phyloP scores from a whole-genome alignment of 1,140 invertebrate species.

The fruit fly (Drosophila melanogaster) region DNA sequence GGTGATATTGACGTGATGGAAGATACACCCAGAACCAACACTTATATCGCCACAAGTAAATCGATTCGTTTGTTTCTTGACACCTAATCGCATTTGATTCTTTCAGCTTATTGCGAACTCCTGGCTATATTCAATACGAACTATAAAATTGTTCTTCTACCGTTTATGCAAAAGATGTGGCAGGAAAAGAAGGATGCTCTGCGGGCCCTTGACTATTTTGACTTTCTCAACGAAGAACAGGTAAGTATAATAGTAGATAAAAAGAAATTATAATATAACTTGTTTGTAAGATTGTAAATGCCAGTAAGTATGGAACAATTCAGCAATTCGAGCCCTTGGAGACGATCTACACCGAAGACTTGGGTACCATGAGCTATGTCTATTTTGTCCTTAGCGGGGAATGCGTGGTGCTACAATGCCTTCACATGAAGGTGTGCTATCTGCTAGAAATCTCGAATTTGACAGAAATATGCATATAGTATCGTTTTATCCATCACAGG shows the following conservation, averaged over 20 bases:
- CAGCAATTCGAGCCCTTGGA: conserved; percentile 68
- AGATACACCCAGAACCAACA: conserved; percentile 32
- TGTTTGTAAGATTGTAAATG: conserved; percentile 48
- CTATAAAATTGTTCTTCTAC: conserved; percentile 50
- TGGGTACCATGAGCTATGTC: conserved; percentile 59
- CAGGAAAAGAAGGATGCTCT: conserved; percentile 65
- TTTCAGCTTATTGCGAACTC: conserved; percentile 60
- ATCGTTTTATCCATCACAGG: conserved; percentile 1
- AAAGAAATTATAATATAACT: no score
- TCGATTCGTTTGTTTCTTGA: background rate
- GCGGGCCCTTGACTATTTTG: conserved; percentile 64
- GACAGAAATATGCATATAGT: background rate
- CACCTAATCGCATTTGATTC: background rate
- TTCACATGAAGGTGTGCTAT: conserved; percentile 62
- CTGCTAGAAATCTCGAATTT: no score
- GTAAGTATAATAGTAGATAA: conserved; percentile 18
- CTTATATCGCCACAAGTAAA: conserved; percentile 44
- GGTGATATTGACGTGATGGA: conserved; percentile 66
- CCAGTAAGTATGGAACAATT: conserved; percentile 57
- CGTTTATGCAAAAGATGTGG: conserved; percentile 61
- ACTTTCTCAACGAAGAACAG: conserved; percentile 61
- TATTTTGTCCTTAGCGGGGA: conserved; percentile 81
- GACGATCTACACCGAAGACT: conserved; percentile 71
- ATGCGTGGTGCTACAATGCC: conserved; percentile 76
- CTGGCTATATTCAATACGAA: conserved; percentile 57